Conservation (phyloP, 1,140 invertebrate species). For the Megalonaias nervosa region DNA sequence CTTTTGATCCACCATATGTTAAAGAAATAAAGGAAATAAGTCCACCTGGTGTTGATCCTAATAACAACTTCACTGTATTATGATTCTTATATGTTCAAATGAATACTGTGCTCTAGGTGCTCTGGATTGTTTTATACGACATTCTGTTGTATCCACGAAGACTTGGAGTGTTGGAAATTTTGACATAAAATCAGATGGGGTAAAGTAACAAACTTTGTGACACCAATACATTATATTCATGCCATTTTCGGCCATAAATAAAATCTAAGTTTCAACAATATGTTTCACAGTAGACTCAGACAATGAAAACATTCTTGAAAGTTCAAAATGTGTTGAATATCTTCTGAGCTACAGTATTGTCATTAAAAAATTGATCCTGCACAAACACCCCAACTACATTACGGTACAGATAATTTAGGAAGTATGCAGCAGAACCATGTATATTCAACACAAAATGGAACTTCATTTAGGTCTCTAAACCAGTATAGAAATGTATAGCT, state of each 20-base stretch:
- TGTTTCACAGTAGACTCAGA: no score
- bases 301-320: conserved; percentile 11
- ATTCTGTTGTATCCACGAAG: neutral
- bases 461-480: conserved; percentile 2
- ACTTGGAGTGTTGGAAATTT: neutral
- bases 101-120: conserved; percentile 28
- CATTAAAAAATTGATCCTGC: neutral
- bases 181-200: neutral
- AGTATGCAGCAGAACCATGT: no score
- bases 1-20: conserved; percentile 36
- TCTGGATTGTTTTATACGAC: neutral
- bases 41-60: conserved; percentile 36
- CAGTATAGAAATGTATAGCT: neutral
- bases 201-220: neutral
- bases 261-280: no score
- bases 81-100: conserved; percentile 57
- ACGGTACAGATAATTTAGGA: no score
- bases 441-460: no score
- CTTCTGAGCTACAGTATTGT: conserved; percentile 9
- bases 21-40: no score
- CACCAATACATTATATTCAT: neutral
- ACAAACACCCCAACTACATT: neutral
- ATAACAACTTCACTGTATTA: conserved; percentile 33
- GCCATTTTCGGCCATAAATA: no score
- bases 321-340: conserved; percentile 22